phyloP scores from a whole-genome alignment of 1,140 invertebrate species.

The Sinella curviseta region DNA sequence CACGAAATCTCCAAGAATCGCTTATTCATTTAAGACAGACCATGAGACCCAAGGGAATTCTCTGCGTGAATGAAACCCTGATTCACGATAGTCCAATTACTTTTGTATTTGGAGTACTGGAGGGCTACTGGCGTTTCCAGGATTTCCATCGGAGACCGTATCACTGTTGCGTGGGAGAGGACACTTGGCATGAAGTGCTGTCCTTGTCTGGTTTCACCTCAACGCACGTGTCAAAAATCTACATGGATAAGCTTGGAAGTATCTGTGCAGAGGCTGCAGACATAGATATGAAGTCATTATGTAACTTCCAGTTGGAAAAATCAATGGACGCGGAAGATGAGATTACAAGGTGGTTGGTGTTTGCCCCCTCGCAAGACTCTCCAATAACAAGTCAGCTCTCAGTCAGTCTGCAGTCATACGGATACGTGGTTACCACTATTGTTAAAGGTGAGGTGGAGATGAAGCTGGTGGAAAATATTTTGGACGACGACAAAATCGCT shows the following conservation, averaged over 20 bases:
- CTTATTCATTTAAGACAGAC: neutral
- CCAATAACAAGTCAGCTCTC: neutral
- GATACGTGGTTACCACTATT: neutral
- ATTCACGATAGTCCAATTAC: neutral
- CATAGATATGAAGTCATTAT: neutral
- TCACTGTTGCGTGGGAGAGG: neutral
- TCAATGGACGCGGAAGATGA: too few relatives aligned
- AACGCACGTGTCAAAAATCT: too few relatives aligned
- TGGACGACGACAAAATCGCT: neutral
- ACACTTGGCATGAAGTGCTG: neutral
- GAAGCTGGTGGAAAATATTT: neutral
- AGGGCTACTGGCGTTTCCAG: conserved; percentile 28
- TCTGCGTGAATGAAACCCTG: conserved; percentile 1
- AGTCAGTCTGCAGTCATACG: neutral
- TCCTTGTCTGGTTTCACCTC: neutral
- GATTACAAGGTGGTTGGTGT: neutral
- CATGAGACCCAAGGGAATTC: neutral
- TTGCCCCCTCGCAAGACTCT: neutral
- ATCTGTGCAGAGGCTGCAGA: neutral
- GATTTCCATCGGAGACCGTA: neutral
- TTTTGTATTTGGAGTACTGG: conserved; percentile 6
- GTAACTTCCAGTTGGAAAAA: neutral
- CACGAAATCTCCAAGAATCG: conserved; percentile 17
- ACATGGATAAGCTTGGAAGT: neutral
- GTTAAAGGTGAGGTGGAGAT: neutral